Evolutionary conservation across 1,140 invertebrate genomes (phyloP), one percentile per base, ranked within the genome.

Genomic region (Micrasema minimum): DNA sequence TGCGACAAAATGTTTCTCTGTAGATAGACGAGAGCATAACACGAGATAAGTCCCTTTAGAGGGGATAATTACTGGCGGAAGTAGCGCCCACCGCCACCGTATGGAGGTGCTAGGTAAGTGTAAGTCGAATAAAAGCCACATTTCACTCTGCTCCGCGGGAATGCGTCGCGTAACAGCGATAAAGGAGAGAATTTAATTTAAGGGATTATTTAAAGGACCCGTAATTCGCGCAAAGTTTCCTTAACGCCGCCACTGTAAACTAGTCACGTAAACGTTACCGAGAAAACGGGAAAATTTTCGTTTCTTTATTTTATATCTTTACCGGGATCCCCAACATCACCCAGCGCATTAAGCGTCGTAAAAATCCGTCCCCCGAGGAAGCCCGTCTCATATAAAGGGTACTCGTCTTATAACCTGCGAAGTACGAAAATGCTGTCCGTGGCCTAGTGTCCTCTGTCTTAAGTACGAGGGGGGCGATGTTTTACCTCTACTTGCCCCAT

Each of bases 331-430:
- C 26, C 51, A 23, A 37, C n/a, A n/a, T 18, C 51, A 55, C 51
- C 26, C 26, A 37, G 26, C 22, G 51, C 26, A 55, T 55, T 55
- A 55, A 55, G 51, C 51, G 51, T n/a, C 51, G 51, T 35, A 55
- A 55, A 55, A 55, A 55, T 55, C 51, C 51, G 51, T 55, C 51
- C 51, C 51, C 26, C 51, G 51, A 55, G 51, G 51, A 55, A 55
- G 51, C 51, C 26, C 26, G 51, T 35, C 26, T 31, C 26, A 55
- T 22, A 55, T 55, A 55, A 55, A 55, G 51, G n/a, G n/a, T n/a
- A 55, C 51, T 55, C 2, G 51, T 55, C 51, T 55, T 55, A n/a
- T n/a, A 55, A 16, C 51, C n/a, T n/a, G n/a, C 51, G 26, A 55
- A 55, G 51, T 55, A n/a, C 51, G 51, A 31, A 55, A 55, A 55